Evolutionary conservation across 2,113 vertebrate genomes (phyloP), one percentile per base, ranked within the genome.

Genomic region (crab-eating macaque (Macaca fascicularis)): DNA sequence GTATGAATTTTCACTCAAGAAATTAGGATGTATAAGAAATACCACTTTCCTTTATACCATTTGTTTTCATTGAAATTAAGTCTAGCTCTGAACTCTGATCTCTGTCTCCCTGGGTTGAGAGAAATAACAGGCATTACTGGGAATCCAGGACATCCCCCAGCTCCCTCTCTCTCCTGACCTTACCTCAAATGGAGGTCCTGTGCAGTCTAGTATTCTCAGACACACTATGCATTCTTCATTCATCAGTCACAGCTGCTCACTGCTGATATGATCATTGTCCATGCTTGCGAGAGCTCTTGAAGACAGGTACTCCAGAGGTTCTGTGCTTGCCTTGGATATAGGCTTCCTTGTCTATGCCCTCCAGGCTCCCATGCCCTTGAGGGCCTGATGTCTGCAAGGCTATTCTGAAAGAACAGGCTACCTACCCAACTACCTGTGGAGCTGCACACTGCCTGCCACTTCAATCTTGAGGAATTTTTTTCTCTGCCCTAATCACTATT

Each of bases 21-120:
- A 16, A 72, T 72, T 80, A 74, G 35, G 69, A 35, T 55, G 11
- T 64, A 8, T 93, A 12, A 91, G 32, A 90, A 95, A 11, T 64
- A 72, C 6, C 40, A 64, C 19, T 76, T 83, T 76, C 74, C 32
- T 20, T 89, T 80, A 25, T 2, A n/a, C 32, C 19, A 32, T 32
- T 92, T 32, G 6, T 69, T 95, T 86, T 27, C 38, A 14, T 48
- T 80, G 57, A 89, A 45, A 94, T 75, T 6, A 79, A 82, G n/a
- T 10, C 7, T 20, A 45, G 2, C n/a, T 74, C 32, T 90, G 45
- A 59, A 79, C 17, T 67, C 48, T 74, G 83, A 64, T 64, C 61
- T 64, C 27, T 13, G 17, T 59, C 7, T 80, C n/a, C 50, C 45
- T 27, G 7, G 3, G 16, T 74, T 67, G 12, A 43, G 38, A 59